Conservation (phyloP, 2,113 vertebrate genomes). For the human (Homo sapiens) region DNA sequence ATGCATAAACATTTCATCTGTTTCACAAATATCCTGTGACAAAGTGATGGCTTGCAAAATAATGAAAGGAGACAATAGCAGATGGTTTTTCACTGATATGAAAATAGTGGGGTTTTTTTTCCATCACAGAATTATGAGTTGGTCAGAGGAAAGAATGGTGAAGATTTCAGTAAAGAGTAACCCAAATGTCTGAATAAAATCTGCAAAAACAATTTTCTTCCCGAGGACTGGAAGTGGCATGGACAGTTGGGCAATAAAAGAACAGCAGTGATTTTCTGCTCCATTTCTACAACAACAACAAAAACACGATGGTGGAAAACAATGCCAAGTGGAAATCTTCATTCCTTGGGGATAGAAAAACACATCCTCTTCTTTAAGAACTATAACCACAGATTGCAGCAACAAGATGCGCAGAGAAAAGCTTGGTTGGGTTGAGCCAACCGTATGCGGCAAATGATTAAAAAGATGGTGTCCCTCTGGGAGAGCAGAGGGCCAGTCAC, state of each 20-base stretch:
- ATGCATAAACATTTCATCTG: not conserved
- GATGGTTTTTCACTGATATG: not conserved
- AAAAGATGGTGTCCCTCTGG: not conserved
- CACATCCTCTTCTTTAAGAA: constrained; percentile 56
- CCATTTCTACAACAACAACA: constrained; percentile 32
- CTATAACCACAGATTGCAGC: constrained; percentile 67
- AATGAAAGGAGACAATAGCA: not conserved
- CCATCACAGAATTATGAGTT: not conserved
- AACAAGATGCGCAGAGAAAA: not conserved
- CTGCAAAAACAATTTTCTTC: constrained; percentile 44
- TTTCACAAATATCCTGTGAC: not conserved
- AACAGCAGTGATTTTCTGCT: constrained; percentile 47
- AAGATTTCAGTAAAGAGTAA: constrained; percentile 17
- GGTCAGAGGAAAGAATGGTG: constrained; percentile 2
- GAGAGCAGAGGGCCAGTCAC: not conserved
- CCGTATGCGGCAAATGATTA: not conserved
- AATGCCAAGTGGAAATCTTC: constrained; percentile 53
- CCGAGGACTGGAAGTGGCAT: constrained; percentile 5
- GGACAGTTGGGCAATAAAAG: constrained; percentile 39
- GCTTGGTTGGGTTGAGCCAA: constrained; percentile 19
- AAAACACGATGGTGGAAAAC: not conserved
- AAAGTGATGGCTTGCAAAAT: not conserved
- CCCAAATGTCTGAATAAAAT: constrained; percentile 35
- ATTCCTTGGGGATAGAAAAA: constrained; percentile 27
- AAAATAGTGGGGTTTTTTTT: not conserved